These are phyloP conservation scores for Diachrysia chrysitis DNA, from an alignment of 2,888 invertebrate species.

Conservation along the genomic window DNA sequence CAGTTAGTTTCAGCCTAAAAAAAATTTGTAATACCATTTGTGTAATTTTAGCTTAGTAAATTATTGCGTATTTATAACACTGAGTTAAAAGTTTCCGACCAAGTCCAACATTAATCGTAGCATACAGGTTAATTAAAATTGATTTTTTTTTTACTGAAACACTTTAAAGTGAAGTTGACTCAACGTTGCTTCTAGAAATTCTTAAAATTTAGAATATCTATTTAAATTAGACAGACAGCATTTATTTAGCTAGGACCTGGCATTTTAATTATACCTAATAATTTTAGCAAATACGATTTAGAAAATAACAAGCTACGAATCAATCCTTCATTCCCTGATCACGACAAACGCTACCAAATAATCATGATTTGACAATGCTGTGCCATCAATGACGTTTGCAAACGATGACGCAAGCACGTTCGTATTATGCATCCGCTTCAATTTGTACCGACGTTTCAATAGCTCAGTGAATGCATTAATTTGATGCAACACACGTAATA, in stretches of 20 bases:
- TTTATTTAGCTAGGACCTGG: too few species aligned
- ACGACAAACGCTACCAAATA: constrained; percentile 9
- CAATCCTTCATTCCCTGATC: neutral
- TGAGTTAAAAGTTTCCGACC: neutral
- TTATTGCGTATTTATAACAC: too few species aligned
- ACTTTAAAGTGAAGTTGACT: neutral
- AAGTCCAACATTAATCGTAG: neutral
- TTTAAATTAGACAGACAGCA: neutral
- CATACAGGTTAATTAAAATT: neutral
- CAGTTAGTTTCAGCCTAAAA: too few species aligned
- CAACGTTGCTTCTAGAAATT: neutral
- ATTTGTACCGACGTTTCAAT: constrained; percentile 41
- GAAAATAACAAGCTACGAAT: neutral
- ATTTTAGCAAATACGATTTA: too few species aligned
- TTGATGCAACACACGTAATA: constrained; percentile 15
- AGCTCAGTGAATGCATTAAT: constrained; percentile 14
- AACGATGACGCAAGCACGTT: constrained; percentile 25
- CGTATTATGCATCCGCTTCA: constrained; percentile 33
- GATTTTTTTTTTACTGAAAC: neutral
- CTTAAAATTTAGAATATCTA: constrained; percentile 1
- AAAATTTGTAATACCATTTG: too few species aligned
- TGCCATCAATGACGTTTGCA: constrained; percentile 35
- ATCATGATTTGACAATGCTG: constrained; percentile 30
- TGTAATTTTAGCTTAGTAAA: too few species aligned
- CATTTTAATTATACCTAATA: too few species aligned